Conservation (phyloP, 2,113 vertebrate species). For the Orycteropus afer region DNA sequence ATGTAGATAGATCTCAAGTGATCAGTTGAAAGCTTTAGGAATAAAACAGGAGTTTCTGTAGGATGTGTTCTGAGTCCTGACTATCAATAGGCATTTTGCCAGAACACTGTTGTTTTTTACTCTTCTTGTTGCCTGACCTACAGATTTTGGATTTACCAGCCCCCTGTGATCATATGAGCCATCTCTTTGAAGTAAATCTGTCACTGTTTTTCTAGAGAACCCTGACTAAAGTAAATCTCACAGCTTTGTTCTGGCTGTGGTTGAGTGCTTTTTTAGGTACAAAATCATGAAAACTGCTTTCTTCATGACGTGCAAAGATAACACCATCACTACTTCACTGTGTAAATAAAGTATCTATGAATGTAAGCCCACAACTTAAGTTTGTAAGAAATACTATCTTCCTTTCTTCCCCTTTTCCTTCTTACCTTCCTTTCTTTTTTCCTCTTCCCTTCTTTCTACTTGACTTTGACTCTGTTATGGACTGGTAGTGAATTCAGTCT, state of each 20-base stretch:
- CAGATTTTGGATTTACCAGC: neutral
- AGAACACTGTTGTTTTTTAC: neutral
- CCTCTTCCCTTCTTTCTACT: neutral
- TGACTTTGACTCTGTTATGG: constrained; percentile 12
- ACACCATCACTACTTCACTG: neutral
- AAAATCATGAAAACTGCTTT: neutral
- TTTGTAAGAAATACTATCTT: neutral
- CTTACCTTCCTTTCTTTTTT: neutral
- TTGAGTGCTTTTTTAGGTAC: neutral
- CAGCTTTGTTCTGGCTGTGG: neutral
- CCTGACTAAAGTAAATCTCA: neutral
- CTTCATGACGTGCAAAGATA: neutral
- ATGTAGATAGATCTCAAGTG: neutral
- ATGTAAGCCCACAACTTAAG: neutral
- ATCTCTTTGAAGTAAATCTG: neutral
- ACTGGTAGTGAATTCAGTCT: neutral
- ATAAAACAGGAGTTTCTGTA: neutral
- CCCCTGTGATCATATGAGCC: neutral
- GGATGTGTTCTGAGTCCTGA: neutral
- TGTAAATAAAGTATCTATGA: neutral
- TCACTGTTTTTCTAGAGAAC: neutral
- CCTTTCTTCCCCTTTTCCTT: neutral
- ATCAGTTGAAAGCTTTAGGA: neutral
- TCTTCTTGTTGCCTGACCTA: neutral
- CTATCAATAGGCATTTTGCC: neutral